phyloP scores from a whole-genome alignment of 2,888 invertebrate genomes.

The Ceriagrion tenellum region DNA sequence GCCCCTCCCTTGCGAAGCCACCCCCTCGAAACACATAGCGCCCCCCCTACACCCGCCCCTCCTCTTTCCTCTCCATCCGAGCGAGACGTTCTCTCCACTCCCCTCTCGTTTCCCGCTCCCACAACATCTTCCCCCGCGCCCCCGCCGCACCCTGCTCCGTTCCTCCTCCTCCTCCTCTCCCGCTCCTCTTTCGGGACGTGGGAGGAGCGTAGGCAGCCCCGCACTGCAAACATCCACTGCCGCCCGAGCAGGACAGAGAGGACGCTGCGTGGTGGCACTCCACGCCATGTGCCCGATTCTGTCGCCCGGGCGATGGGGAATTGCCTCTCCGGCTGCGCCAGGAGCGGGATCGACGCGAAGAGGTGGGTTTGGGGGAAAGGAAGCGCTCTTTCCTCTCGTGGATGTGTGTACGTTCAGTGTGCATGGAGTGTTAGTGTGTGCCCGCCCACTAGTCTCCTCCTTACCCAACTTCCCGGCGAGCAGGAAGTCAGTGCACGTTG shows the following conservation, averaged over 20 bases:
- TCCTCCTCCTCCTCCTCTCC: neutral
- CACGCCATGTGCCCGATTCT: slow-evolving; percentile 42
- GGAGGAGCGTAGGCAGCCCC: slow-evolving; percentile 44
- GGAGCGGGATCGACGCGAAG: slow-evolving; percentile 46
- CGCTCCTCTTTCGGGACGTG: neutral
- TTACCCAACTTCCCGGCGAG: neutral
- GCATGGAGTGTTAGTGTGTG: neutral
- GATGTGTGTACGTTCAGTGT: neutral
- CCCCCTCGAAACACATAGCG: neutral
- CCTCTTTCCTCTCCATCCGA: too few species aligned
- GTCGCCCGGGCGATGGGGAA: slow-evolving; percentile 63
- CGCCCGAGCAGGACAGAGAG: slow-evolving; percentile 49
- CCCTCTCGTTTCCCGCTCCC: neutral
- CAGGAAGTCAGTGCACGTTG: neutral
- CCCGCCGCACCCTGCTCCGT: neutral
- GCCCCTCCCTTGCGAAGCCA: neutral
- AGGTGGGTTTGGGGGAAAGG: slow-evolving; percentile 25
- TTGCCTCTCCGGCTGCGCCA: slow-evolving; percentile 60
- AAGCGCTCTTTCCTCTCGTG: neutral
- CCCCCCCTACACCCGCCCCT: neutral
- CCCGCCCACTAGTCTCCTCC: neutral
- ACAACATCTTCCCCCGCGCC: neutral
- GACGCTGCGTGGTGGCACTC: slow-evolving; percentile 25
- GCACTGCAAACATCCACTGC: slow-evolving; percentile 54
- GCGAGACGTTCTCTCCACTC: neutral